Evolutionary conservation across 2,888 invertebrate species (phyloP), one percentile per base, ranked within the genome.

Genomic region (Drosophila planitibia): DNA sequence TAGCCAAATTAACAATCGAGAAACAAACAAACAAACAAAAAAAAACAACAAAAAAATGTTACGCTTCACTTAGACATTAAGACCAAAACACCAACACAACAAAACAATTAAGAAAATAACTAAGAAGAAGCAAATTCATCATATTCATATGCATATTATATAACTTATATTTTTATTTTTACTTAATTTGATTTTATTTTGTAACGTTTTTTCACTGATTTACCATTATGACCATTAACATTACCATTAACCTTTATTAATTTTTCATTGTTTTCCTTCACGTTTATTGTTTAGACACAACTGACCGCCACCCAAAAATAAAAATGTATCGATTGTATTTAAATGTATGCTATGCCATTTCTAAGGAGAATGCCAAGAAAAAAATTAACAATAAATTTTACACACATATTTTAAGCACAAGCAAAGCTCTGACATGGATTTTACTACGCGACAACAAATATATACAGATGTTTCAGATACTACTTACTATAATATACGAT

Each of bases 21-120:
- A 70, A 79, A 71, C 49, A 74, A 22, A 22, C 28, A 28, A 28
- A 28, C 28, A 28, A 7, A 25, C 3, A 14, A 44, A 14, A 25
- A 22, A 7, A 37, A 32, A 12, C 1, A 82, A 70, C 47, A 74
- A 81, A 35, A 25, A 55, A 63, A 85, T 68, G 71, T 85, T 90
- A 86, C 85, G 90, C 85, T 86, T 91, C 73, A 75, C 53, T 85
- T 91, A 87, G 75, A 64, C 66, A 59, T 69, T 81, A 88, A 88
- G 72, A 76, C 66, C 16, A 22, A 22, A 41, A 19, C 19, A 39
- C n/a, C 30, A 14, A 57, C 2, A 28, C 4, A 57, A 19, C 2
- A 44, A 41, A 58, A 22, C 1, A 25, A 10, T 3, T 30, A 44
- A 32, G 6, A 32, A 58, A 44, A 41, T 1, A 44, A 58, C n/a